Evolutionary conservation across 2,797 vertebrate genomes (phyloP).

Genomic region (Atherinosoma microstoma): DNA sequence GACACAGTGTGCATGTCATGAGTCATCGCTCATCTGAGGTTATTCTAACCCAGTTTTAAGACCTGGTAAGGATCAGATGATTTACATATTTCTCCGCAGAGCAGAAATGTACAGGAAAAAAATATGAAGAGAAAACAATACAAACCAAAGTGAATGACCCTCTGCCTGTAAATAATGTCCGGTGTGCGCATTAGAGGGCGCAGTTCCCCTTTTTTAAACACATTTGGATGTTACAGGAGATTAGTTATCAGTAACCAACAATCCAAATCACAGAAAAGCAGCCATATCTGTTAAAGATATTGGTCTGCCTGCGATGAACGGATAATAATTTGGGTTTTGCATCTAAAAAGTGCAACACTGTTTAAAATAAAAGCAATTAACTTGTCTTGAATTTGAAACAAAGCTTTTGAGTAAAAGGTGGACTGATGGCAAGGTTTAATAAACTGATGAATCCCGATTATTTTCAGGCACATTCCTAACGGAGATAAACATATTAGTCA

Average conservation of each 20-base stretch:
- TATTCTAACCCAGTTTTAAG: too few relatives aligned
- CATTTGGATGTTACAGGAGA: not conserved
- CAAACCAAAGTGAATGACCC: too few relatives aligned
- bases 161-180: slow-evolving; percentile 3
- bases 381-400: not conserved
- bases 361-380: not conserved
- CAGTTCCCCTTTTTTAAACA: slow-evolving; percentile 29
- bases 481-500: not conserved
- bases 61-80: too few relatives aligned
- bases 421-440: not conserved
- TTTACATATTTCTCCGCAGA: too few relatives aligned
- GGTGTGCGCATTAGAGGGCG: slow-evolving; percentile 64
- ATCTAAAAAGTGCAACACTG: not conserved
- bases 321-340: not conserved
- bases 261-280: not conserved
- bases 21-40: too few relatives aligned
- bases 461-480: not conserved
- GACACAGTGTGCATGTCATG: too few relatives aligned
- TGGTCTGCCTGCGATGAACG: not conserved
- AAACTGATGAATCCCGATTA: not conserved
- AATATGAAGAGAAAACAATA: not conserved
- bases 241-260: not conserved
- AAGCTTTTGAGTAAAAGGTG: not conserved
- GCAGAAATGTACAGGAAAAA: too few relatives aligned
- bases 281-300: not conserved